phyloP scores from a whole-genome alignment of 2,797 vertebrate species.

The Poeciliopsis paucimaculata region DNA sequence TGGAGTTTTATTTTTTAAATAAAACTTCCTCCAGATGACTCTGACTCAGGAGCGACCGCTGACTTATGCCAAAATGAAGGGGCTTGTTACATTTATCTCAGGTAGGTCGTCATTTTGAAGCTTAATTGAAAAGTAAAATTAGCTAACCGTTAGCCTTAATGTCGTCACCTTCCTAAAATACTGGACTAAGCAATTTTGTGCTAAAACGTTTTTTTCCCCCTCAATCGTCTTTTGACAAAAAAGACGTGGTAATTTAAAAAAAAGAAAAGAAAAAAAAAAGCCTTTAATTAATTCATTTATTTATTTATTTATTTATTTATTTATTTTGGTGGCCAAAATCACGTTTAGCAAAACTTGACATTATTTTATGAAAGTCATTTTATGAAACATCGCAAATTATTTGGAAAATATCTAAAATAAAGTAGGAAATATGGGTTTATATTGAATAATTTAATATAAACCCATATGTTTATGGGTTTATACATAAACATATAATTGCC shows the following conservation, averaged over 20 bases:
- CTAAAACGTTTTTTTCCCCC: too few relatives aligned
- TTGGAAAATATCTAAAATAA: not conserved
- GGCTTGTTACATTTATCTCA: slow-evolving; percentile 77
- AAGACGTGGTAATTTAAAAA: too few relatives aligned
- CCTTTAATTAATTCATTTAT: too few relatives aligned
- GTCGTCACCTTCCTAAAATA: too few relatives aligned
- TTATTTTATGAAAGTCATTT: not conserved
- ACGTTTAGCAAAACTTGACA: too few relatives aligned
- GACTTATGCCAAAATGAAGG: slow-evolving; percentile 79
- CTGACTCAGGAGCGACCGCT: slow-evolving; percentile 60
- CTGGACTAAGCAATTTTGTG: too few relatives aligned
- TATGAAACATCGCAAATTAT: not conserved
- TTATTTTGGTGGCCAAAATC: too few relatives aligned
- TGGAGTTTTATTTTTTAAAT: not conserved
- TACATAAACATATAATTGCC: too few relatives aligned
- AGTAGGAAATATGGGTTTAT: not conserved
- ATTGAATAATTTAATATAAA: not conserved
- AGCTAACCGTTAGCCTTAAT: not conserved
- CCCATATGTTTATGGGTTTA: too few relatives aligned
- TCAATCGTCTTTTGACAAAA: too few relatives aligned
- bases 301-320: too few relatives aligned
- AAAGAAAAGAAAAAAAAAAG: too few relatives aligned
- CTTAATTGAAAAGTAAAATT: not conserved
- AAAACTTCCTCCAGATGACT: slow-evolving; percentile 49
- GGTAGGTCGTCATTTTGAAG: slow-evolving; percentile 55